Percentiles rank a stretch among this genome's conserved stretches.
phyloP scores from a whole-genome alignment of 2,888 invertebrate genomes.

The Bellardia bayeri region DNA sequence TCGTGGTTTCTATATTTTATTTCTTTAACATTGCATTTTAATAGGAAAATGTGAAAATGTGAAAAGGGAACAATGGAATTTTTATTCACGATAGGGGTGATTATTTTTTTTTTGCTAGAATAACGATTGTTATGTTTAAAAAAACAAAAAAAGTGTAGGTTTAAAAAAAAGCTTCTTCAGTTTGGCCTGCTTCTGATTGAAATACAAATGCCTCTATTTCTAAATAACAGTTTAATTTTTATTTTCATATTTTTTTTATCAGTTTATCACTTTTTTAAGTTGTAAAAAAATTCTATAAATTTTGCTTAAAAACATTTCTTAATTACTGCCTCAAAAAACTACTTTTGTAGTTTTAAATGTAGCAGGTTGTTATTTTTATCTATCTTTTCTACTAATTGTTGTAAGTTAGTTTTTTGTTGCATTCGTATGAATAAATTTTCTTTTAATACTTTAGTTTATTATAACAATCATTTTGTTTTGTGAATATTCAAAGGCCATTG shows the following conservation, averaged over 20 bases:
- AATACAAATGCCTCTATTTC: too few relatives aligned
- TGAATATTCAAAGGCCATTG: slow-evolving; percentile 66
- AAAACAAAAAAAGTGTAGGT: too few relatives aligned
- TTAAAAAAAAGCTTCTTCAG: too few relatives aligned
- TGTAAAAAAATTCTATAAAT: background rate
- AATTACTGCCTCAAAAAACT: background rate
- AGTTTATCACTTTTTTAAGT: background rate
- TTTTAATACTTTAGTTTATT: slow-evolving; percentile 40
- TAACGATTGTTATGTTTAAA: too few relatives aligned
- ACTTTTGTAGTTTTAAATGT: background rate
- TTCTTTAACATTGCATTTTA: too few relatives aligned
- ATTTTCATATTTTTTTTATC: background rate
- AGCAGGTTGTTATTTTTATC: slow-evolving; percentile 22
- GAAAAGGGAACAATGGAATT: too few relatives aligned
- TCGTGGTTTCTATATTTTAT: too few relatives aligned
- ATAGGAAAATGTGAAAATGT: too few relatives aligned
- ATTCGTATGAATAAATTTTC: slow-evolving; percentile 6
- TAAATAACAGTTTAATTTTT: background rate
- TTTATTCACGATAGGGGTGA: too few relatives aligned
- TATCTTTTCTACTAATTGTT: slow-evolving; percentile 46
- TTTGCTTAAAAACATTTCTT: background rate
- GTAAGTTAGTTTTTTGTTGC: background rate
- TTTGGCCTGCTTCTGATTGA: too few relatives aligned
- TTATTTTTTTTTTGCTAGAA: too few relatives aligned
- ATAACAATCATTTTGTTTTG: slow-evolving; percentile 44